These are phyloP conservation scores for Cremastinae sp. DNA, from an alignment of 2,888 invertebrate genomes.

Conservation along the genomic window DNA sequence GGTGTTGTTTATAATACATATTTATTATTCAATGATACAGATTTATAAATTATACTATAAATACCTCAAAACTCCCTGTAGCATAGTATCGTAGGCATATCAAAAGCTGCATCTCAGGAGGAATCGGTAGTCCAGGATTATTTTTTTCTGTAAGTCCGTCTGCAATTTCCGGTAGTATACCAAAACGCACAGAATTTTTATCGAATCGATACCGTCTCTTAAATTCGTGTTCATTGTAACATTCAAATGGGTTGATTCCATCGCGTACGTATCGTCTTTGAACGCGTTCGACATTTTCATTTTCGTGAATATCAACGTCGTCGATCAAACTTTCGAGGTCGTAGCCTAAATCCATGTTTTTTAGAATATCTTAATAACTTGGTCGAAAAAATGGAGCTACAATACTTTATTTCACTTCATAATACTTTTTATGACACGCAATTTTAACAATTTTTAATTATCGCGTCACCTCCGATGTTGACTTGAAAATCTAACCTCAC, in stretches of 20 bases:
- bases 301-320: constrained; percentile 16
- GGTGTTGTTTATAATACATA: neutral
- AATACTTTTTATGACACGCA: too few species aligned
- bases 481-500: too few species aligned
- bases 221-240: constrained; percentile 40
- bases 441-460: too few species aligned
- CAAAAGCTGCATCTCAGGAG: constrained; percentile 55
- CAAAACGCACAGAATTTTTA: constrained; percentile 33
- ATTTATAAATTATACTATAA: constrained; percentile 3
- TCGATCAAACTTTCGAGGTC: constrained; percentile 7
- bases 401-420: too few species aligned
- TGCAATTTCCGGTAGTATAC: constrained; percentile 46
- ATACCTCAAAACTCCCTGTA: constrained; percentile 52
- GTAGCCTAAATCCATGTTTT: neutral
- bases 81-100: constrained; percentile 50
- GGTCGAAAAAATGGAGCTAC: too few species aligned
- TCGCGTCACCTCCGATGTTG: too few species aligned
- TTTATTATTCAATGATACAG: neutral
- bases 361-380: too few species aligned
- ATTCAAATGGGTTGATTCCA: constrained; percentile 43
- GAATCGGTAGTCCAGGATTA: constrained; percentile 57
- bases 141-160: constrained; percentile 27
- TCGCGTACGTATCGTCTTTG: constrained; percentile 44
- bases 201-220: constrained; percentile 41
- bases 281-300: constrained; percentile 9